These are phyloP conservation scores for Andrena fulva DNA, from an alignment of 2,888 invertebrate genomes.

Conservation along the genomic window DNA sequence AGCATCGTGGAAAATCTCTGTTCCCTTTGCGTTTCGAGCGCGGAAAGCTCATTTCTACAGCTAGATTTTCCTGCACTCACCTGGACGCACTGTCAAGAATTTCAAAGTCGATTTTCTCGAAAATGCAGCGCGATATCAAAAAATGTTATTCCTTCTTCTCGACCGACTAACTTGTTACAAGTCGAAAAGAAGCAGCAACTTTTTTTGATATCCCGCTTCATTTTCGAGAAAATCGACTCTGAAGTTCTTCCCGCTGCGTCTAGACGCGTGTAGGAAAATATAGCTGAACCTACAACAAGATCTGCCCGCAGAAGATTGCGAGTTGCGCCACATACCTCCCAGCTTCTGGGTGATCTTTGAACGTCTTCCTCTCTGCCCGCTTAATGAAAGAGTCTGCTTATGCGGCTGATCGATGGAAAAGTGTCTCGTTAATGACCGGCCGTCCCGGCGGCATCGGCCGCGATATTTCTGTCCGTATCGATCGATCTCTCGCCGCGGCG, in stretches of 20 bases:
- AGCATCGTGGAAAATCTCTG: neutral
- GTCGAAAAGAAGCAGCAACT: no score
- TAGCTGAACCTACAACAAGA: conserved; percentile 17
- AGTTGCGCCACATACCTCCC: conserved; percentile 12
- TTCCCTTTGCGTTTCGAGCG: neutral
- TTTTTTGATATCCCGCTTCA: no score
- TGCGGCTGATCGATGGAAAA: conserved; percentile 54
- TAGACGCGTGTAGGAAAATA: neutral
- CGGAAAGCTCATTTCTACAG: neutral
- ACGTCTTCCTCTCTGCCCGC: conserved; percentile 8
- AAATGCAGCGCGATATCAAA: no score
- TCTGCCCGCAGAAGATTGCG: conserved; percentile 21
- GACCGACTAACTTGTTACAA: no score
- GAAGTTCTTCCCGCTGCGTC: no score
- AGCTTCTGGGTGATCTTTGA: conserved; percentile 20
- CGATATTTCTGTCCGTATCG: conserved; percentile 33
- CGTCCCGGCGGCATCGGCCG: conserved; percentile 39
- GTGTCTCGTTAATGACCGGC: conserved; percentile 67
- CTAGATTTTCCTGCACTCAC: no score
- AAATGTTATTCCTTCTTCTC: no score
- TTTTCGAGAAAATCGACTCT: no score
- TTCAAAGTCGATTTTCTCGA: no score
- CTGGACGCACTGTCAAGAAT: no score
- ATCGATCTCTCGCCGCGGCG: conserved; percentile 22
- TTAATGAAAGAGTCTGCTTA: conserved; percentile 50